These are phyloP conservation scores for Hydractinia symbiolongicarpus DNA, from an alignment of 30 jellyfish, hydroid and myxozoan genomes.

Conservation along the genomic window DNA sequence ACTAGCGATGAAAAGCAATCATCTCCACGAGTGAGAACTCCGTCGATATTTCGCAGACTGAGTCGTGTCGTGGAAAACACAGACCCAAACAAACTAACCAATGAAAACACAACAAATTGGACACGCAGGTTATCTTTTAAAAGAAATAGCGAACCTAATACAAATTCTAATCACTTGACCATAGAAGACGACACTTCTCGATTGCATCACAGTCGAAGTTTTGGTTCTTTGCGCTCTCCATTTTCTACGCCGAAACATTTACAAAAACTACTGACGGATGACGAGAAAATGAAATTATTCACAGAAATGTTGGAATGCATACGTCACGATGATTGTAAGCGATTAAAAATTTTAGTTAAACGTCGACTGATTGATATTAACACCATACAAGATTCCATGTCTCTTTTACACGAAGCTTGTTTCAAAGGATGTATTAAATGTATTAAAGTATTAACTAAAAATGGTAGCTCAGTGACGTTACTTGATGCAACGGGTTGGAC, in stretches of 20 bases:
- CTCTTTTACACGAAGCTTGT: constrained; percentile 3
- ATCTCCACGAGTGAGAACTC: too few relatives aligned
- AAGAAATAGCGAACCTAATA: too few relatives aligned
- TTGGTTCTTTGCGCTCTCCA: constrained; percentile 5
- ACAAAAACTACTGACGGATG: background rate
- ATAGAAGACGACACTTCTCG: background rate
- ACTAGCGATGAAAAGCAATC: too few relatives aligned
- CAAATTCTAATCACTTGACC: too few relatives aligned
- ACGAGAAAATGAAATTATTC: background rate
- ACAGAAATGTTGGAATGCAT: background rate
- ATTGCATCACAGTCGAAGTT: background rate
- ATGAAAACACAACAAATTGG: too few relatives aligned
- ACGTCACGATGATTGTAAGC: background rate
- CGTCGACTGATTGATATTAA: background rate
- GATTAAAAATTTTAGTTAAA: constrained; percentile 1
- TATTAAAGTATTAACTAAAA: background rate
- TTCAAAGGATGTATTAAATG: constrained; percentile 5
- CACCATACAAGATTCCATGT: background rate
- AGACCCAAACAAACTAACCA: too few relatives aligned
- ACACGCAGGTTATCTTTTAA: too few relatives aligned
- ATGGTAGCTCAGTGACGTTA: background rate
- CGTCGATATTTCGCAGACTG: too few relatives aligned
- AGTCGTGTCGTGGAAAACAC: too few relatives aligned
- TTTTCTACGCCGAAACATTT: background rate
- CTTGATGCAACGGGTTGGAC: background rate